Evolutionary conservation across 1,140 invertebrate species (phyloP), one percentile per base, ranked within the genome.

Genomic region (Trissolcus basalis): DNA sequence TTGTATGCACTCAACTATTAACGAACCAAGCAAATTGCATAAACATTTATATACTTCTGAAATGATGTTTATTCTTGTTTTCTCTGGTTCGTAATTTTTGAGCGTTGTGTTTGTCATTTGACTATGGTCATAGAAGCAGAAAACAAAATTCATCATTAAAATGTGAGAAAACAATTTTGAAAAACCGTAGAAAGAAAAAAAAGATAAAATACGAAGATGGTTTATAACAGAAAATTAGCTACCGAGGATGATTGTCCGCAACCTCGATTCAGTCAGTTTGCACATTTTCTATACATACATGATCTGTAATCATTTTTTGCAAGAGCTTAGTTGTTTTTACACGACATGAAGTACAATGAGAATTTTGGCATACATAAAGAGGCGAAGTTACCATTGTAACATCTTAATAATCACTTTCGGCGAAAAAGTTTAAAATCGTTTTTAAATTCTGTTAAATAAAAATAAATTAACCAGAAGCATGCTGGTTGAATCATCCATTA

Each of bases 121-220:
- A 77, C 49, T 69, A 70, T 82, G 80, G 81, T 79, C 64, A 72
- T 82, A 79, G 76, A 84, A 87, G 86, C 80, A 83, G 83, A 84
- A 85, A 88, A 86, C 83, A 83, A 87, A 86, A 80, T 82, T 77
- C 81, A 59, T 81, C 64, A 74, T 79, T 86, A 71, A 59, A 64
- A 71, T 53, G 64, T 60, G 83, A 81, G 79, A 84, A 86, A 82
- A 79, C 81, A 82, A 82, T 76, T 80, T 78, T 79, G 60, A 83
- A n/a, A n/a, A n/a, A 82, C 77, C 84, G 84, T 82, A 85, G 82
- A 83, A 83, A 85, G 14, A 13, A 59, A 48, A 78, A 78, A 64
- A 77, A 61, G 81, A 84, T 77, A 81, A 79, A 81, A 79, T 87
- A 87, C 50, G 77, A 82, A 82, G 79, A 50, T 81, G 80, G 82